These are phyloP conservation scores for Drosophila bocki DNA, from an alignment of 1,140 invertebrate genomes.

Conservation along the genomic window DNA sequence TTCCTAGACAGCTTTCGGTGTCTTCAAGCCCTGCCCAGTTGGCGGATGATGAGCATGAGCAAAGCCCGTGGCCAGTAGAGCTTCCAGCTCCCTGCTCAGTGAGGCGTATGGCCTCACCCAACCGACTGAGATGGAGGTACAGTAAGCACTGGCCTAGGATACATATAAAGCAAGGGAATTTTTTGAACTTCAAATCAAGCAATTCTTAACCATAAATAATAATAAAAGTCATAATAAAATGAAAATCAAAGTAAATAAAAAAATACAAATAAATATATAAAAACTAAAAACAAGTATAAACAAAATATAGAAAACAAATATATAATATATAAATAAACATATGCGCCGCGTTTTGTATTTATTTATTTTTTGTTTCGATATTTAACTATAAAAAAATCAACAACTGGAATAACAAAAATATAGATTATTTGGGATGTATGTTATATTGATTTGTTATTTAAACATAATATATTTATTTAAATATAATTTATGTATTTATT, in stretches of 20 bases:
- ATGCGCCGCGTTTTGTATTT: too few species aligned
- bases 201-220: not conserved
- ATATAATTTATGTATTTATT: too few species aligned
- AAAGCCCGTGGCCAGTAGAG: not conserved
- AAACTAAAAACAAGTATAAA: not conserved
- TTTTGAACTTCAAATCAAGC: not conserved
- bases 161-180: not conserved
- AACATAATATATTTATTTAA: not conserved
- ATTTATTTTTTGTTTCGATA: too few species aligned
- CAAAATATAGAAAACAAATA: too few species aligned
- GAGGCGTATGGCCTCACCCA: conserved; percentile 20
- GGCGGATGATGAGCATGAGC: not conserved
- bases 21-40: conserved; percentile 8
- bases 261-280: not conserved
- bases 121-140: conserved; percentile 6
- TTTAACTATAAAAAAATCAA: too few species aligned
- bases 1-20: not conserved
- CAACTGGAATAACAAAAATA: too few species aligned
- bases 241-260: too few species aligned
- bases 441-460: not conserved
- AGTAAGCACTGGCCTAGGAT: conserved; percentile 60
- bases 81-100: conserved; percentile 2
- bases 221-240: not conserved
- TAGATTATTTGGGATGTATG: not conserved
- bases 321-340: too few species aligned